These are phyloP conservation scores for Camptogramma bilineatum DNA, from an alignment of 2,888 invertebrate genomes.

Conservation along the genomic window DNA sequence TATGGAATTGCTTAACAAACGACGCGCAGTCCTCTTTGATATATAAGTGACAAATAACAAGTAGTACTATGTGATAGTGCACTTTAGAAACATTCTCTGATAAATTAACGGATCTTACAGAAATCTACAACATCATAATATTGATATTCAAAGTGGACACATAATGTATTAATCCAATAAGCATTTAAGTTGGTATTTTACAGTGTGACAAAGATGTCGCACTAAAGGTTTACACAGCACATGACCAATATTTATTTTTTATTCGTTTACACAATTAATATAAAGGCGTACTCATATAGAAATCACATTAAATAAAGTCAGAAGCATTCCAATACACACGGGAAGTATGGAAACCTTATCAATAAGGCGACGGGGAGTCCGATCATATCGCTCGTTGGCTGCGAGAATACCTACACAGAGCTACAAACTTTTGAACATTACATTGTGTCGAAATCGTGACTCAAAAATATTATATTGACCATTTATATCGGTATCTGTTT, in stretches of 20 bases:
- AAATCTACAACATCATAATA: background rate
- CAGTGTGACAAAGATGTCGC: slow-evolving; percentile 25
- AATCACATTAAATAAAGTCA: slow-evolving; percentile 79
- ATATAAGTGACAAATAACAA: slow-evolving; percentile 4
- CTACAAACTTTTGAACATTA: slow-evolving; percentile 69
- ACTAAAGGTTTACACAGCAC: slow-evolving; percentile 4
- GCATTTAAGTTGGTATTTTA: background rate
- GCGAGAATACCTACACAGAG: slow-evolving; percentile 70
- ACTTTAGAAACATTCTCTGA: background rate
- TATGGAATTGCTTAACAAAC: slow-evolving; percentile 31
- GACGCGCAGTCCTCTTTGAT: slow-evolving; percentile 12
- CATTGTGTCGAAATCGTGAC: slow-evolving; percentile 69
- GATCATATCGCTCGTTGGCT: slow-evolving; percentile 75
- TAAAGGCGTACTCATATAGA: slow-evolving; percentile 57
- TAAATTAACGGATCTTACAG: background rate
- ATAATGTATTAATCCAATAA: slow-evolving; percentile 2
- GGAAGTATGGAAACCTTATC: slow-evolving; percentile 84
- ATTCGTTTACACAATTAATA: slow-evolving; percentile 47
- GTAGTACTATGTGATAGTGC: background rate
- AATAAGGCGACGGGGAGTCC: slow-evolving; percentile 82
- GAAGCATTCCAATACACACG: slow-evolving; percentile 79
- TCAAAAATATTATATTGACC: slow-evolving; percentile 59
- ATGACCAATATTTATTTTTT: slow-evolving; percentile 22
- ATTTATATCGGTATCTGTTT: slow-evolving; percentile 54
- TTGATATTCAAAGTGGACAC: background rate